phyloP scores from a whole-genome alignment of 2,113 vertebrate species.

The Melanotaenia duboulayi region DNA sequence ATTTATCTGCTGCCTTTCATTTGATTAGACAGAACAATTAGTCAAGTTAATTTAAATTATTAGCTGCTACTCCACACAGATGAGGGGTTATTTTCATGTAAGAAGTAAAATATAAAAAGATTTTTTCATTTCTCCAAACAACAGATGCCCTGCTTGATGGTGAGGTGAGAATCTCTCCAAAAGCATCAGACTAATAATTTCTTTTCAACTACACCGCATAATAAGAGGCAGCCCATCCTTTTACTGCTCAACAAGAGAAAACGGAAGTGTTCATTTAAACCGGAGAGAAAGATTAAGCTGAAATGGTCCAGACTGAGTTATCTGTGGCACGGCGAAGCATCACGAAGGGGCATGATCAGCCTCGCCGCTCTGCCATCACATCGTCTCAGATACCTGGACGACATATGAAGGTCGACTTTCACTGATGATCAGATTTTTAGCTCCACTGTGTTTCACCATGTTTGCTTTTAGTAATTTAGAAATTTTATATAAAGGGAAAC shows the following conservation, averaged over 20 bases:
- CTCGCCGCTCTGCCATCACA: not conserved
- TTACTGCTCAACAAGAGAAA: too few relatives aligned
- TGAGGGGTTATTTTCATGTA: too few relatives aligned
- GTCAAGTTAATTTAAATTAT: too few relatives aligned
- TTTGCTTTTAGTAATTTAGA: too few relatives aligned
- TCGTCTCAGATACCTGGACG: not conserved
- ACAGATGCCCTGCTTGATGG: not conserved
- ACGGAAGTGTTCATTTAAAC: conserved; percentile 9
- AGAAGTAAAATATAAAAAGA: too few relatives aligned
- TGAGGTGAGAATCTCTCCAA: not conserved
- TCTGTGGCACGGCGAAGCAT: conserved; percentile 3
- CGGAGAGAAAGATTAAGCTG: not conserved
- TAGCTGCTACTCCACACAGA: too few relatives aligned
- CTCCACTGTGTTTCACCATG: not conserved
- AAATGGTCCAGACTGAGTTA: conserved; percentile 1
- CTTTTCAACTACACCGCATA: not conserved
- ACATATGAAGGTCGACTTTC: not conserved
- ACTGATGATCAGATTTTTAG: not conserved
- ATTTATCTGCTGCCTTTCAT: too few relatives aligned
- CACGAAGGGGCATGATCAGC: not conserved
- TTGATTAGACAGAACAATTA: too few relatives aligned
- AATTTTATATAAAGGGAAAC: too few relatives aligned
- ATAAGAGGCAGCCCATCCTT: not conserved
- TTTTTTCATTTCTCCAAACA: too few relatives aligned
- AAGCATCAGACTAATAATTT: not conserved